Base-by-base conservation (phyloP, 2,797 vertebrate genomes). In the Pipistrellus pygmaeus region DNA sequence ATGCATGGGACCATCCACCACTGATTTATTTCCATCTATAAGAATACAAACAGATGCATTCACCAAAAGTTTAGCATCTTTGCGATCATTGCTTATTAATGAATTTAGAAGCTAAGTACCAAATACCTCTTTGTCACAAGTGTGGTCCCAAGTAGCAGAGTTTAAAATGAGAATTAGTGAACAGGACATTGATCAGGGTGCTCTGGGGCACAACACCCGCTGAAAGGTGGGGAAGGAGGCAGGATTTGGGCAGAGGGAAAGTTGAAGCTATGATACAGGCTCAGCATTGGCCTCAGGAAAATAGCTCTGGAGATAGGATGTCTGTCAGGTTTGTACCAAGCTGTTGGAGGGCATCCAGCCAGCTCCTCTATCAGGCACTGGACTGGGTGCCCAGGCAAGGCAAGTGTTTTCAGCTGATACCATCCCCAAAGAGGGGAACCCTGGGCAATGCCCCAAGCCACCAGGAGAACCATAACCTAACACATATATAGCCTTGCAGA, bases 181-280 rank as follows among this genome's bases (percentile, higher is more conserved):
- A 21, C 68, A 71, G 12, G 15, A 32, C 18, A 1, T 41, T 38
- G 27, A 21, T 20, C 30, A 20, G 17, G 12, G 1, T 38, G 13
- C 38, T 68, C 4, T 35, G 5, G 25, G 35, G 38, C 27, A 12
- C 5, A 2, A 4, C 1, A 25, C 1, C 41, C 30, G 4, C 51
- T 44, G n/a, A 82, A 77, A 68, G 35, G 14, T 41, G 12, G n/a
- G 12, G 5, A 44, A 88, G 38, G 87, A 93, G n/a, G 73, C 51
- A 73, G 44, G 12, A 55, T 38, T 32, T 12, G 81, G 68, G 41
- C 27, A 21, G 21, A n/a, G 64, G 13, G 15, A 92, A 44, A 35
- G 14, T 0, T 6, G 21, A 48, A 3, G 15, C 35, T 60, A 8
- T 3, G 27, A 80, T 11, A 5, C 17, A 68, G 27, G 35, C 21